Evolutionary conservation across 2,797 vertebrate species (phyloP), one percentile per base, ranked within the genome.

Genomic region (Tadarida brasiliensis): DNA sequence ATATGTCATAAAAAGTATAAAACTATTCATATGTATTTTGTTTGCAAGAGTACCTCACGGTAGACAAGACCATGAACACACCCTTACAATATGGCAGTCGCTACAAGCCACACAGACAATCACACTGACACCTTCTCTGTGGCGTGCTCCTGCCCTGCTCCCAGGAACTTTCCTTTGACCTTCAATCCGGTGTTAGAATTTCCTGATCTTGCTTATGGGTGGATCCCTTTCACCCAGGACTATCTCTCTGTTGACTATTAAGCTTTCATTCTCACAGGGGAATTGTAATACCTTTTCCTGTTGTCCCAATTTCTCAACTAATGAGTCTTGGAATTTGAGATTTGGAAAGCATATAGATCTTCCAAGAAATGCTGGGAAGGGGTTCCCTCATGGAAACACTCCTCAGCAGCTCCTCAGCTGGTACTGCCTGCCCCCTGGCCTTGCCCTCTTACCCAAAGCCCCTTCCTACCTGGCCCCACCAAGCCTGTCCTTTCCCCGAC

Each of bases 11-110:
- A 68, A 61, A 82, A n/a, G 28, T 77, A 70, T 61, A 35, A 59
- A 57, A 35, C 39, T 93, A 57, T 49, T 51, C 39, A 35, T 87
- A 76, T 63, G 87, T 95, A 81, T 57, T 95, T 82, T 73, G 63
- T 80, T 65, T 90, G 51, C 22, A 65, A 30, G 33, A 30, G 33
- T 35, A 5, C 19, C 33, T 91, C 28, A 30, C 59, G 33, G 5
- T 51, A 61, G 11, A 78, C 30, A 70, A 28, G 28, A 11, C 39
- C 22, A n/a, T 30, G 81, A 87, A 70, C 22, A 49, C 24, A 33
- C 1, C 24, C 70, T 88, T 57, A 39, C 22, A 63, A 54, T 22
- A 20, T 19, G 67, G 54, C 24, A 70, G 54, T 20, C 54, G 15
- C 9, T 70, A 39, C 16, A 28, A 44, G 26, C 26, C 30, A 28